These are phyloP conservation scores for Eleginops maclovinus DNA, from an alignment of 2,113 vertebrate species.

Conservation along the genomic window DNA sequence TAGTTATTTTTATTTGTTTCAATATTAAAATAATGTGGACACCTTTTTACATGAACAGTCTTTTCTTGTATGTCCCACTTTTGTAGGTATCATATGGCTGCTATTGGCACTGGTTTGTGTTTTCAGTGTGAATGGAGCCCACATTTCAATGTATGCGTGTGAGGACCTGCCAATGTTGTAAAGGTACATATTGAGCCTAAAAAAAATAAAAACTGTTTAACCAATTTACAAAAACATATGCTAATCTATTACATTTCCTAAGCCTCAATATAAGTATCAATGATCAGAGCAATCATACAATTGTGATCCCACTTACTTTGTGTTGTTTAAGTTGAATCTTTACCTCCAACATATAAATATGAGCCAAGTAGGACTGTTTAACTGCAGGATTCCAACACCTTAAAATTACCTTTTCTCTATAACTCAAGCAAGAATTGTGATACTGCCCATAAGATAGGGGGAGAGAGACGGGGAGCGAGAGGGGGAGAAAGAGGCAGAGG, in stretches of 20 bases:
- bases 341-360: slow-evolving; percentile 34
- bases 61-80: slow-evolving; percentile 5
- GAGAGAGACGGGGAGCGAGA: slow-evolving; percentile 42
- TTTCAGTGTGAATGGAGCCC: slow-evolving; percentile 2
- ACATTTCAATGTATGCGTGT: slow-evolving; percentile 6
- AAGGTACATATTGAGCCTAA: background rate
- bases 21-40: slow-evolving; percentile 4
- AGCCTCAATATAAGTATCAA: background rate
- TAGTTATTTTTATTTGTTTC: slow-evolving; percentile 14
- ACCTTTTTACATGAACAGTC: background rate
- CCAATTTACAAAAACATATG: background rate
- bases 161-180: background rate
- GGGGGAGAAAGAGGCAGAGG: slow-evolving; percentile 15
- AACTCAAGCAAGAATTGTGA: slow-evolving; percentile 63
- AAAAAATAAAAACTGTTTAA: background rate
- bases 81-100: background rate
- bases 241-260: background rate
- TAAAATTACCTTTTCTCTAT: slow-evolving; percentile 62
- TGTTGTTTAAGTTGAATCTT: background rate
- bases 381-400: slow-evolving; percentile 57
- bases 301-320: background rate
- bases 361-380: slow-evolving; percentile 58
- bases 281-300: background rate
- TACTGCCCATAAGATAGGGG: slow-evolving; percentile 64
- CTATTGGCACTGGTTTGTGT: background rate